These are phyloP conservation scores for Ectemnius continuus DNA, from an alignment of 2,888 invertebrate genomes.

Conservation along the genomic window DNA sequence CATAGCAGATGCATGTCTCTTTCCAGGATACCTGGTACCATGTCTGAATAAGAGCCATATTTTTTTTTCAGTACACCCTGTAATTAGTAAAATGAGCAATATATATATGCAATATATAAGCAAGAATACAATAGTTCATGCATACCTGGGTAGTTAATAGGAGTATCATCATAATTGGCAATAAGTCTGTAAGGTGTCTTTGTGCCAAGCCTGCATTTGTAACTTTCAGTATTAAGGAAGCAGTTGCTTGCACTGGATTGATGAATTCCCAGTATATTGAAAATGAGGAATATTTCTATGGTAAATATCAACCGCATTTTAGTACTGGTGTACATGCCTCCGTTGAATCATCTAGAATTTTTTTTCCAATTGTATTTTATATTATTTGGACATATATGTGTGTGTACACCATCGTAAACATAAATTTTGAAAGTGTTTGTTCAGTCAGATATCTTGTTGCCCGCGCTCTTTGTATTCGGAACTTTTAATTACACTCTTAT, in stretches of 20 bases:
- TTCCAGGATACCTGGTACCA: slow-evolving; percentile 87
- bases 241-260: slow-evolving; percentile 27
- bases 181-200: slow-evolving; percentile 87
- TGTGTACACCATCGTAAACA: not conserved
- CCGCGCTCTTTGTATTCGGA: too few species aligned
- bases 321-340: not conserved
- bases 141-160: slow-evolving; percentile 81
- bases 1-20: slow-evolving; percentile 80
- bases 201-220: slow-evolving; percentile 81
- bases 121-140: not conserved
- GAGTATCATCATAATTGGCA: slow-evolving; percentile 82
- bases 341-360: too few species aligned
- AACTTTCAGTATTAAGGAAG: slow-evolving; percentile 38
- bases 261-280: slow-evolving; percentile 15
- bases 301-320: not conserved
- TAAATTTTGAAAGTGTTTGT: too few species aligned
- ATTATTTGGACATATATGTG: too few species aligned
- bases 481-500: too few species aligned
- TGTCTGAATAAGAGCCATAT: slow-evolving; percentile 89
- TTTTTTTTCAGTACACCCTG: slow-evolving; percentile 83
- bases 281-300: slow-evolving; percentile 14
- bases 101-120: too few species aligned
- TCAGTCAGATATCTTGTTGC: too few species aligned
- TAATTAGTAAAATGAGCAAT: slow-evolving; percentile 1
- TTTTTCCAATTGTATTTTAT: too few species aligned